These are phyloP conservation scores for Melopsittacus undulatus DNA, from an alignment of 2,797 vertebrate genomes.

Conservation along the genomic window DNA sequence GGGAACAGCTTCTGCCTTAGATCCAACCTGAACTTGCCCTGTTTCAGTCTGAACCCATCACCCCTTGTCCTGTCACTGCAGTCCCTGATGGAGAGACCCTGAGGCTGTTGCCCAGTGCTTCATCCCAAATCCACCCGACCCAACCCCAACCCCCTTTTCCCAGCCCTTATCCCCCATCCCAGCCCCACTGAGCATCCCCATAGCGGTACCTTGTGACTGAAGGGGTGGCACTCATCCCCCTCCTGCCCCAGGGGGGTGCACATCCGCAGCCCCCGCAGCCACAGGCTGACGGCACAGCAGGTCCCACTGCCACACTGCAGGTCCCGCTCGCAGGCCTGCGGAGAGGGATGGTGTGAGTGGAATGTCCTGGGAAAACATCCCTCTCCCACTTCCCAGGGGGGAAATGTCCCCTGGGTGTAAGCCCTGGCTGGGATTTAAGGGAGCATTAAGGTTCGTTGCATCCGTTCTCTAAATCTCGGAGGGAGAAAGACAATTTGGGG, in stretches of 20 bases:
- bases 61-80: background rate
- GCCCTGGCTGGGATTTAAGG: background rate
- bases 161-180: background rate
- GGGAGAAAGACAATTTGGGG: background rate
- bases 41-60: background rate
- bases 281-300: slow-evolving; percentile 93
- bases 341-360: background rate
- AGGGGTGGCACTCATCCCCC: slow-evolving; percentile 90
- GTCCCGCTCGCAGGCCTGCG: slow-evolving; percentile 88
- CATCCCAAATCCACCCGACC: background rate
- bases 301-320: slow-evolving; percentile 85
- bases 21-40: background rate
- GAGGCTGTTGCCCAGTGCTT: background rate
- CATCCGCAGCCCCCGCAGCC: slow-evolving; percentile 89
- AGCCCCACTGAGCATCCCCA: background rate
- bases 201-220: slow-evolving; percentile 86
- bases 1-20: background rate
- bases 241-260: slow-evolving; percentile 87
- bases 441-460: background rate
- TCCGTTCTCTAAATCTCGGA: background rate
- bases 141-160: background rate
- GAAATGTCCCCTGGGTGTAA: background rate
- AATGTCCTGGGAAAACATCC: fast-evolving
- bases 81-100: background rate
- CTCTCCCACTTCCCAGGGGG: too few relatives aligned